phyloP scores from a whole-genome alignment of 2,797 vertebrate species.

The Smutsia gigantea region DNA sequence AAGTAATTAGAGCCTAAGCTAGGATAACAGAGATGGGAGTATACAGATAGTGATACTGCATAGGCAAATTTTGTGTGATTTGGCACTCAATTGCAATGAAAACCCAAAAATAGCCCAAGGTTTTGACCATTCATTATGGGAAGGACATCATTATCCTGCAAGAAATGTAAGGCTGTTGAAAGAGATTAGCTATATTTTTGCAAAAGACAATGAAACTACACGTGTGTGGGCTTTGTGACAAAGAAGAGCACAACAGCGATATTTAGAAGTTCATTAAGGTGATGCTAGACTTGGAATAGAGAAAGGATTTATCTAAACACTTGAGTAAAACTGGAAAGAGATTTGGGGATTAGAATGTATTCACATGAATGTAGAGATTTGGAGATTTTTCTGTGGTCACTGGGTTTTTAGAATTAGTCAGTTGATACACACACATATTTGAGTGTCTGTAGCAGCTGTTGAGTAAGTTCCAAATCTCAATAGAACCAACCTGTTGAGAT shows the following conservation, averaged over 20 bases:
- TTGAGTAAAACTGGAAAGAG: not conserved
- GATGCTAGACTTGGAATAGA: not conserved
- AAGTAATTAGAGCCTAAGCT: not conserved
- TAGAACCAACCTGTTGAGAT: not conserved
- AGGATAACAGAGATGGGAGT: not conserved
- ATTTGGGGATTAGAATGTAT: not conserved
- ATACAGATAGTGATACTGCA: not conserved
- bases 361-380: slow-evolving; percentile 11
- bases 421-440: not conserved
- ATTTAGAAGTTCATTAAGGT: not conserved
- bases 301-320: not conserved
- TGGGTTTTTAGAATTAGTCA: not conserved
- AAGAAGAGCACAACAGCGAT: not conserved
- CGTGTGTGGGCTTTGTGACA: not conserved
- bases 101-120: not conserved
- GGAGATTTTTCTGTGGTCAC: not conserved
- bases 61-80: not conserved
- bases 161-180: not conserved
- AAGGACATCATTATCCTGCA: not conserved
- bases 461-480: not conserved
- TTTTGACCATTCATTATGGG: not conserved
- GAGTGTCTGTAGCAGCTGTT: not conserved
- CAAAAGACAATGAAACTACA: not conserved
- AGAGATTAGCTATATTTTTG: not conserved
- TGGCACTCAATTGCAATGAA: not conserved